Conservation (phyloP, 64 coral and sea anemone species). For the Porites australiensis region DNA sequence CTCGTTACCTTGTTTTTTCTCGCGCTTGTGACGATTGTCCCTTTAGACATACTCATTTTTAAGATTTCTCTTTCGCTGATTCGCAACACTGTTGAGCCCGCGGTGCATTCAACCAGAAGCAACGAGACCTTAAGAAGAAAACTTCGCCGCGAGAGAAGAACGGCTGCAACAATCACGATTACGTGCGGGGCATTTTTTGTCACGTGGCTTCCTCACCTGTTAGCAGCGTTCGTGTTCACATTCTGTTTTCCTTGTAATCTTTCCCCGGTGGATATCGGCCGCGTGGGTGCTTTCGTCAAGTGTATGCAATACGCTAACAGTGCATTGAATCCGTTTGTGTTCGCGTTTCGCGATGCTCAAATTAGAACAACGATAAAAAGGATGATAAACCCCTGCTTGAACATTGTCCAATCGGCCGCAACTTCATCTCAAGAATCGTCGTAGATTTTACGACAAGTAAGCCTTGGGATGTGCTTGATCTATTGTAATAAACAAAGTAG, state of each 20-base stretch:
- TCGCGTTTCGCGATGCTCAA: slow-evolving; percentile 30
- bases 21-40: neutral
- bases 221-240: slow-evolving; percentile 37
- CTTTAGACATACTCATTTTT: slow-evolving; percentile 52
- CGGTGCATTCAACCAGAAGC: neutral
- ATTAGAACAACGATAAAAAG: neutral
- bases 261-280: slow-evolving; percentile 20
- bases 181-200: slow-evolving; percentile 53
- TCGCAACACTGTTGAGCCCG: slow-evolving; percentile 5
- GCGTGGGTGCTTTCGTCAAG: slow-evolving; percentile 8
- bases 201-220: slow-evolving; percentile 33
- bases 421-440: neutral
- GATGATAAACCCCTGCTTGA: neutral
- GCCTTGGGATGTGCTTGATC: neutral
- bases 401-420: neutral
- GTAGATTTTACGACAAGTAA: neutral
- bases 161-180: slow-evolving; percentile 46
- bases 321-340: slow-evolving; percentile 29
- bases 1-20: slow-evolving; percentile 4
- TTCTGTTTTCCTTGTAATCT: slow-evolving; percentile 50
- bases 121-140: neutral
- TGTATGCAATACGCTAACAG: slow-evolving; percentile 33
- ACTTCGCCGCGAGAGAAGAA: slow-evolving; percentile 50
- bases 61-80: slow-evolving; percentile 13
- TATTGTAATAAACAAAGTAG: no score